Evolutionary conservation across 2,797 vertebrate genomes (phyloP).

Genomic region (Sebastes baramenuke): DNA sequence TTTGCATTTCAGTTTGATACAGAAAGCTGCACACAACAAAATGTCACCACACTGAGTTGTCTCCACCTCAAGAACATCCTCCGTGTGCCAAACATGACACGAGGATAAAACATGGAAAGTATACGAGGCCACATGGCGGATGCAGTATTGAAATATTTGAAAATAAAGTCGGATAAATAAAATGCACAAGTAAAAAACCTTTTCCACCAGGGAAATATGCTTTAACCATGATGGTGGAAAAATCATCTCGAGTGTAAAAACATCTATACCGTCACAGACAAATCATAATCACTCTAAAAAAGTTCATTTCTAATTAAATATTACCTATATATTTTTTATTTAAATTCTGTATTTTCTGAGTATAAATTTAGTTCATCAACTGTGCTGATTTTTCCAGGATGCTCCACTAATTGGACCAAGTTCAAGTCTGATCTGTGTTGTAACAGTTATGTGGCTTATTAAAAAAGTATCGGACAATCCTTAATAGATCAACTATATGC

Average conservation of each 20-base stretch:
- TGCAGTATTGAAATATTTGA: constrained; percentile 36
- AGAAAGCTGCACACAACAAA: neutral
- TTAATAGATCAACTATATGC: too few relatives aligned
- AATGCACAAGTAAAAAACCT: neutral
- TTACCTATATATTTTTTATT: neutral
- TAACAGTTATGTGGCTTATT: neutral
- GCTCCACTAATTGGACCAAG: constrained; percentile 15
- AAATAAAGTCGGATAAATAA: constrained; percentile 2
- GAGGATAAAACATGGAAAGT: neutral
- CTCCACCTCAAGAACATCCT: constrained; percentile 11
- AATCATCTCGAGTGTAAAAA: neutral
- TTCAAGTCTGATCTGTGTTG: constrained; percentile 15
- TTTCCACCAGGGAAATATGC: constrained; percentile 2
- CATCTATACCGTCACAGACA: neutral
- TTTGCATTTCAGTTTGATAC: constrained; percentile 27
- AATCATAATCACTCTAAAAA: neutral
- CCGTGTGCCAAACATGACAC: constrained; percentile 34
- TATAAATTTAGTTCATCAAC: neutral
- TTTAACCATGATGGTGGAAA: constrained; percentile 7
- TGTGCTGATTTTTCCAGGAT: neutral
- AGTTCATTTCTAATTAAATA: neutral
- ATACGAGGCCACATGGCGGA: neutral
- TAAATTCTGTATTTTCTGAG: neutral
- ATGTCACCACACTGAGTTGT: constrained; percentile 1
- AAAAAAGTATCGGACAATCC: neutral